These are phyloP conservation scores for Notodonta ziczac DNA, from an alignment of 2,888 invertebrate species.

Conservation along the genomic window DNA sequence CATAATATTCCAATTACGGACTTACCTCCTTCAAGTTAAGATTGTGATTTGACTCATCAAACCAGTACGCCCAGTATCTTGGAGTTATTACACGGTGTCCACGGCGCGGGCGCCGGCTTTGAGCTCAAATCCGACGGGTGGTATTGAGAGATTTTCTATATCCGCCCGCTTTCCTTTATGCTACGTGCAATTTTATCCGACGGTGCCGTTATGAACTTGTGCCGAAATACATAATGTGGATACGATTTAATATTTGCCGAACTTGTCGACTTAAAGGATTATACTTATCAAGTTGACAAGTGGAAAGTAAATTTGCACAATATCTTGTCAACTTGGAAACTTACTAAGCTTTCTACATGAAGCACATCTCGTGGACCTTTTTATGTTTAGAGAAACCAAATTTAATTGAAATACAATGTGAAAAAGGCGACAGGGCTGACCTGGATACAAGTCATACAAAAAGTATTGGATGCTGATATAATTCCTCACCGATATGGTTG, in stretches of 20 bases:
- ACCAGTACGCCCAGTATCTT: neutral
- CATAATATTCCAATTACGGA: neutral
- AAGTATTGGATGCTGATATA: too few species aligned
- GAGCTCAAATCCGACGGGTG: constrained; percentile 68
- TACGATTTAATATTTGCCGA: constrained; percentile 18
- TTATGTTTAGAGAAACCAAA: too few species aligned
- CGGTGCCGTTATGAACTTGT: constrained; percentile 74
- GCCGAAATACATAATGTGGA: constrained; percentile 49
- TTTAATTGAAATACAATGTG: too few species aligned
- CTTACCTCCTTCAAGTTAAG: neutral
- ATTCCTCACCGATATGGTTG: too few species aligned
- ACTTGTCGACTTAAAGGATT: too few species aligned
- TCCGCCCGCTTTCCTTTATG: constrained; percentile 82
- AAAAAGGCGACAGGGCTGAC: too few species aligned
- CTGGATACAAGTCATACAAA: too few species aligned
- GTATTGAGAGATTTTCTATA: constrained; percentile 84
- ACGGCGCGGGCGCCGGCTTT: constrained; percentile 63
- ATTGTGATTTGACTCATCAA: constrained; percentile 3
- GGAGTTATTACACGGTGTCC: constrained; percentile 6
- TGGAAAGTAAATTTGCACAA: too few species aligned
- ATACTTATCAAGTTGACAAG: too few species aligned
- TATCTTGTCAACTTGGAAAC: too few species aligned
- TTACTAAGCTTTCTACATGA: too few species aligned
- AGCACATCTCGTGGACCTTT: too few species aligned
- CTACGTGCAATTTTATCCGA: constrained; percentile 81